These are phyloP conservation scores for Arothron firmamentum DNA, from an alignment of 2,113 vertebrate genomes.

Conservation along the genomic window DNA sequence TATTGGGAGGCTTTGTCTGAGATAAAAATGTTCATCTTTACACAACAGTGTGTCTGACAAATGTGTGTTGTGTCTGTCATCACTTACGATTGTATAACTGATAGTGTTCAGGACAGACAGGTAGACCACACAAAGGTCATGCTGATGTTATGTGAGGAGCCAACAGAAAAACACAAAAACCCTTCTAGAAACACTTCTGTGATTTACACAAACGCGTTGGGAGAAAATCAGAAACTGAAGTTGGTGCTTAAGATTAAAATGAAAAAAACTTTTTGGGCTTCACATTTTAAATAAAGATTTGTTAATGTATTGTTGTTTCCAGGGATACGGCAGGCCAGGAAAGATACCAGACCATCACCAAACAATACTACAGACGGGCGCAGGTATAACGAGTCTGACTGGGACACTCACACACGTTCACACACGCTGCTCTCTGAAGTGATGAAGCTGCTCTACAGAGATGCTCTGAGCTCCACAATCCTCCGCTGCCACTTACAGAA, in stretches of 20 bases:
- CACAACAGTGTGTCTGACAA: not conserved
- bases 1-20: slow-evolving; percentile 1
- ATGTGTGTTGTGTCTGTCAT: not conserved
- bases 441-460: no score
- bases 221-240: no score
- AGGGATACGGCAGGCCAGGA: slow-evolving; percentile 99
- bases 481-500: not conserved
- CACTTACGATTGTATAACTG: not conserved
- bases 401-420: not conserved
- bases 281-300: no score
- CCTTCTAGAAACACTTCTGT: no score
- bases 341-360: slow-evolving; percentile 97
- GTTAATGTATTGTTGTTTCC: slow-evolving; percentile 21
- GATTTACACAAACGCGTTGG: no score
- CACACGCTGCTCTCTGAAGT: no score
- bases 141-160: no score
- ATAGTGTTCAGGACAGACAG: not conserved
- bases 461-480: not conserved
- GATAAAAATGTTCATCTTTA: slow-evolving; percentile 6
- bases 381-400: slow-evolving; percentile 78
- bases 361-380: slow-evolving; percentile 96
- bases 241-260: no score
- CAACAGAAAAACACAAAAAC: no score
- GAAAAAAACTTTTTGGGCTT: no score
- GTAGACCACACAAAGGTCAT: no score